Percentiles rank a stretch among this genome's conserved stretches.
Conservation (phyloP, 2,888 invertebrate genomes). For the Eulithis prunata region DNA sequence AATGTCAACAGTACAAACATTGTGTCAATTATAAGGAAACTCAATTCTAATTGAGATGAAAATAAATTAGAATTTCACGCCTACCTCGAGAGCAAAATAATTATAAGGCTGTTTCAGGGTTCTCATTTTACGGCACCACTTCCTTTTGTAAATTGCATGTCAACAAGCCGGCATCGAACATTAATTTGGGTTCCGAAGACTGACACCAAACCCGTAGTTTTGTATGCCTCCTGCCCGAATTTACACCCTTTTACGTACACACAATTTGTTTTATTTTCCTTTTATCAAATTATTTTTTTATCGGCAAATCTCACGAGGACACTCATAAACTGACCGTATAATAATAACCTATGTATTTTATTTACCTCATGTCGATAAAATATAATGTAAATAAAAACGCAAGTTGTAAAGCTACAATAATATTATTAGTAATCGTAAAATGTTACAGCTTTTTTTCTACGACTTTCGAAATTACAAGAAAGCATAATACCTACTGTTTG, state of each 20-base stretch:
- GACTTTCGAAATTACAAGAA: slow-evolving; percentile 42
- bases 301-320: neutral
- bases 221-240: neutral
- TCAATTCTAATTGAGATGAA: slow-evolving; percentile 15
- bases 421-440: slow-evolving; percentile 42
- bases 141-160: neutral
- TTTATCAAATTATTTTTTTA: slow-evolving; percentile 8
- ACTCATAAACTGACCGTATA: slow-evolving; percentile 25
- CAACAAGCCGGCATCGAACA: neutral
- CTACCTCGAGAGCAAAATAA: slow-evolving; percentile 5
- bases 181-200: neutral
- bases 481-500: slow-evolving; percentile 31
- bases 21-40: slow-evolving; percentile 18
- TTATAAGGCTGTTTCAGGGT: slow-evolving; percentile 7
- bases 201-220: neutral
- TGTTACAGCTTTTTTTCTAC: slow-evolving; percentile 37
- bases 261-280: no score
- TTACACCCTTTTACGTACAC: no score
- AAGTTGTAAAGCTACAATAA: slow-evolving; percentile 37
- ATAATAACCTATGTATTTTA: slow-evolving; percentile 30
- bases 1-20: slow-evolving; percentile 6
- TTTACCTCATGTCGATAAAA: slow-evolving; percentile 29
- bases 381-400: slow-evolving; percentile 40
- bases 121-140: neutral
- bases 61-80: slow-evolving; percentile 10